Evolutionary conservation across 2,113 vertebrate genomes (phyloP), one percentile per base, ranked within the genome.

Genomic region (Mustela nigripes): DNA sequence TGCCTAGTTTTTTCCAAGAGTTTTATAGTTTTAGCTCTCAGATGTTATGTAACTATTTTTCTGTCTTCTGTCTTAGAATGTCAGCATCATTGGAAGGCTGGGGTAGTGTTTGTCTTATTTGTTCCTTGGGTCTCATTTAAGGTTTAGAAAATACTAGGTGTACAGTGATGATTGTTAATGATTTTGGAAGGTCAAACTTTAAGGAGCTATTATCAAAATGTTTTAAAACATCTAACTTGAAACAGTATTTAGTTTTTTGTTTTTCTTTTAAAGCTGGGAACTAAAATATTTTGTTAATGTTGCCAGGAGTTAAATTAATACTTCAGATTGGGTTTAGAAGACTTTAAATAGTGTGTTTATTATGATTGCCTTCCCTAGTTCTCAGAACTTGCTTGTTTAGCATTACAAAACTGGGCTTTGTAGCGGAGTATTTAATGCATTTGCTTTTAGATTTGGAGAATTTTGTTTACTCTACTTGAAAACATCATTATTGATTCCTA

Each of bases 11-110:
- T 36, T 71, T 36, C 50, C 79, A 69, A 42, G 48, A 89, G 58
- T 93, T 96, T 83, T 83, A 69, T 96, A 78, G 69, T 96, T 96
- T 87, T 93, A 48, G 67, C 45, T 89, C 24, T 89, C 89, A 65
- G 3, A 50, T 42, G 36, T 45, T 87, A 74, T 28, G 11, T 79
- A 93, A 85, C 33, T 79, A 7, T 79, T 90, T 90, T 78, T 73
- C n/a, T 84, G 48, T 53, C 15, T 63, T 90, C 21, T 26, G 22
- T 84, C 10, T 93, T 76, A 93, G 62, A 94, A 67, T 62, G 26
- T 85, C n/a, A n/a, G 62, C n/a, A 79, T 19, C 21, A 53, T 69
- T 53, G 33, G 62, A 96, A 91, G 80, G 86, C 95, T 89, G 36
- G 58, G 67, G 45, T 93, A 85, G 28, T 96, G 26, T 76, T 50